Base-by-base conservation (phyloP, 2,888 invertebrate species). In the Drosophila putrida region DNA sequence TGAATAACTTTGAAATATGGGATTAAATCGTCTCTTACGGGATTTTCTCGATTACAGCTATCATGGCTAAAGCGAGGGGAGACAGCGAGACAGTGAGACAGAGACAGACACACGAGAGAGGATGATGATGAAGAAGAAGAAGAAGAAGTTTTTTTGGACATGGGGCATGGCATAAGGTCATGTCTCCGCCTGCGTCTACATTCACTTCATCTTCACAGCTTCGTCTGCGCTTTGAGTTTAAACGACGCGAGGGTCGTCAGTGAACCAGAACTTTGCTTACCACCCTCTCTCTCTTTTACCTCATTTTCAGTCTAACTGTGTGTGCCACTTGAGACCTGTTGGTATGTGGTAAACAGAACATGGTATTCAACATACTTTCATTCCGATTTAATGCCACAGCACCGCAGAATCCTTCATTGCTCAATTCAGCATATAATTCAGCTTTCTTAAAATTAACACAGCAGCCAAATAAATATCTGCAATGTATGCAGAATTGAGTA, bases 1-100 rank as follows among this genome's bases (percentile, higher is more conserved):
- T 90, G 90, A 90, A 82, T 90, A 89, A 91, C 87, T 91, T 89
- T 90, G 89, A 89, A 91, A 90, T 89, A 89, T 89, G 89, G 90
- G 89, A 91, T 91, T 90, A 91, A 90, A 90, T 90, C 90, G 88
- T 91, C 90, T 90, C 89, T 84, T 88, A 82, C 82, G 90, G 90
- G 91, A 90, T 90, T 90, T 89, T 82, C 84, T 78, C 83, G 89
- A 90, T 90, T 89, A 90, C 87, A 90, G 89, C 89, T 90, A 88
- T 85, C 84, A 88, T 85, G 83, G 79, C 64, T 38, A 43, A 43
- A 57, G 49, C 62, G 58, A 46, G 53, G 53, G 54, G 27, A 57
- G 60, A 36, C n/a, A 49, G 49, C 39, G 25, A 36, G 25, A 25
- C 25, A 31, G 47, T 13, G 47, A 28, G 13, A 31, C 13, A 47